Base-by-base conservation (phyloP, 2,888 invertebrate species). In the Leptarthrus brevirostris region DNA sequence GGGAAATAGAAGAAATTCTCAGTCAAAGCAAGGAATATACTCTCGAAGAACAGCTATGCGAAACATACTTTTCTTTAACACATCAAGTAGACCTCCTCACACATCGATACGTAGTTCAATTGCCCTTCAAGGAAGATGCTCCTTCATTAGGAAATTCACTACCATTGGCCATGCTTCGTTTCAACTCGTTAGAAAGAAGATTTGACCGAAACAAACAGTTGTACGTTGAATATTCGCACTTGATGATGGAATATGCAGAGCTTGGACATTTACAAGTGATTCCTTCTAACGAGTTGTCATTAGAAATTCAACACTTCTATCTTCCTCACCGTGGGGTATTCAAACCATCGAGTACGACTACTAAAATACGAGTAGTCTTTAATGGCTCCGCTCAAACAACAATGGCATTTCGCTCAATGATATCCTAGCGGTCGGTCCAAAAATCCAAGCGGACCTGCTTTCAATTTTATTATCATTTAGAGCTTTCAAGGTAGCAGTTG, bases 391-490 rank as follows among this genome's bases (percentile, higher is more conserved):
- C 30, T n/a, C 4, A 6, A 30, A 4, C 58, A 3, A 30, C 58
- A 30, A n/a, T 8, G 58, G 58, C 4, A 14, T 58, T 2, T 30
- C 58, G 10, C 30, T 58, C 14, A 58, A 26, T 30, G 30, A 58
- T 14, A 1, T 6, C 3, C 30, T 58, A 12, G 8, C 12, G 10
- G 30, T 12, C n/a, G 58, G n/a, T 10, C 58, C 30, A 10, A 58
- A 58, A 14, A 14, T 26, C n/a, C 58, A 58, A 58, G 8, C 30
- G 14, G 58, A 58, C n/a, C n/a, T 58, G 14, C 10, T 58, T 30
- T n/a, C n/a, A n/a, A n/a, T n/a, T n/a, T n/a, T n/a, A 16, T 30
- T 58, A 10, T 26, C 58, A 1, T 58, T 58, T 58, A 10, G 58
- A n/a, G n/a, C n/a, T n/a, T n/a, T n/a, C n/a, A n/a, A n/a, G n/a